phyloP scores from a whole-genome alignment of 1,140 invertebrate genomes.

The Heliconius melpomene region DNA sequence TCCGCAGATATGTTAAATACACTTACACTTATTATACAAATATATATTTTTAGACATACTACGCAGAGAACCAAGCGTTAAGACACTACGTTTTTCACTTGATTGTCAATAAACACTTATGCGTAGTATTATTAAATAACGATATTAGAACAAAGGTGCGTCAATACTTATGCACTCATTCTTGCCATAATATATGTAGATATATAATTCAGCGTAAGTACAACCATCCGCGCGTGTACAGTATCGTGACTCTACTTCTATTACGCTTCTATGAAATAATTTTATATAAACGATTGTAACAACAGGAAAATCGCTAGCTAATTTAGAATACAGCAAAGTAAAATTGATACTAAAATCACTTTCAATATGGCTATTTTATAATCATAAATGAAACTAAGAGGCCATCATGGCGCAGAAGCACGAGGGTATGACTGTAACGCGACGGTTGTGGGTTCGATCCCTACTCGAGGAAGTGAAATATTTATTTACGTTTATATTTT shows the following conservation, averaged over 20 bases:
- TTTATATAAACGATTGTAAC: conserved; percentile 49
- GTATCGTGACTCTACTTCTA: conserved; percentile 56
- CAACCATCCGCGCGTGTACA: conserved; percentile 54
- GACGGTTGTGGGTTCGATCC: too few relatives aligned
- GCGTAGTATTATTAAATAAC: background rate
- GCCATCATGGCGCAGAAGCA: too few relatives aligned
- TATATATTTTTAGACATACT: too few relatives aligned
- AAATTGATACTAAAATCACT: background rate
- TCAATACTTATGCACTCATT: background rate
- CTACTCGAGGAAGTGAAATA: too few relatives aligned
- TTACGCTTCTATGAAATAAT: conserved; percentile 53
- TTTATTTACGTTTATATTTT: too few relatives aligned
- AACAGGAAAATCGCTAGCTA: conserved; percentile 38
- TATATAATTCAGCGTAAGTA: conserved; percentile 11
- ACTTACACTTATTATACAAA: too few relatives aligned
- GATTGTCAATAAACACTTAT: background rate
- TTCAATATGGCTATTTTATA: background rate
- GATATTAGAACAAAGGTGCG: background rate
- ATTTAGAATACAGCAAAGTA: conserved; percentile 5
- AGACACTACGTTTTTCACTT: background rate
- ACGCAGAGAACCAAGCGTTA: background rate
- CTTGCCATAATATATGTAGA: background rate
- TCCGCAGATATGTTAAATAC: too few relatives aligned
- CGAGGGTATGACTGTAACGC: too few relatives aligned
- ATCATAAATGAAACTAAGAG: too few relatives aligned